Evolutionary conservation across 2,797 vertebrate species (phyloP).

Genomic region (Hypotaenidia okinawae): DNA sequence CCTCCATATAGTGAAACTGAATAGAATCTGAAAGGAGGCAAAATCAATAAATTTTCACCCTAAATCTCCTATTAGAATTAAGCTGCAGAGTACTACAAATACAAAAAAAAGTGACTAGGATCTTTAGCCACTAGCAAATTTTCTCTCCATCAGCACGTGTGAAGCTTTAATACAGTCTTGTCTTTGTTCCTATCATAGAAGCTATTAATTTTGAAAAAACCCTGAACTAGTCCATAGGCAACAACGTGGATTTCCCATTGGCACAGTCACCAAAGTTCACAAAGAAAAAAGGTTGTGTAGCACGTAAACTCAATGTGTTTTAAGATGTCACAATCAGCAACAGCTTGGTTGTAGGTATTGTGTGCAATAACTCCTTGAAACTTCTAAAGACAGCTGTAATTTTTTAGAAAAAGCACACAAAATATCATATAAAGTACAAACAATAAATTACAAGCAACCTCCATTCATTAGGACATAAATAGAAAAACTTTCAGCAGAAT

Average conservation of each 20-base stretch:
- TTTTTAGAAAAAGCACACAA: not conserved
- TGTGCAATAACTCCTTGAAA: not conserved
- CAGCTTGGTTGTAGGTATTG: not conserved
- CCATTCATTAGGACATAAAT: not conserved
- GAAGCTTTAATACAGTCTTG: not conserved
- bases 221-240: not conserved
- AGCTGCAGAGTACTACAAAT: not conserved
- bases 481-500: not conserved
- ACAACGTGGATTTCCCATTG: not conserved
- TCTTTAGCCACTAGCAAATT: not conserved
- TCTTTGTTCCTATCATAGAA: not conserved
- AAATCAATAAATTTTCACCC: not conserved
- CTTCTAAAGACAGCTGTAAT: not conserved
- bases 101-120: not conserved
- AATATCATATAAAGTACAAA: not conserved
- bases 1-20: not conserved
- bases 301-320: not conserved
- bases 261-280: not conserved
- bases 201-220: not conserved
- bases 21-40: not conserved
- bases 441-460: not conserved
- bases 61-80: not conserved
- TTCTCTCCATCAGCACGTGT: not conserved
- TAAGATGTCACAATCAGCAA: not conserved
- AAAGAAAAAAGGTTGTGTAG: not conserved